These are phyloP conservation scores for Pseudomyrmex dendroicus DNA, from an alignment of 1,140 invertebrate genomes.

Conservation along the genomic window DNA sequence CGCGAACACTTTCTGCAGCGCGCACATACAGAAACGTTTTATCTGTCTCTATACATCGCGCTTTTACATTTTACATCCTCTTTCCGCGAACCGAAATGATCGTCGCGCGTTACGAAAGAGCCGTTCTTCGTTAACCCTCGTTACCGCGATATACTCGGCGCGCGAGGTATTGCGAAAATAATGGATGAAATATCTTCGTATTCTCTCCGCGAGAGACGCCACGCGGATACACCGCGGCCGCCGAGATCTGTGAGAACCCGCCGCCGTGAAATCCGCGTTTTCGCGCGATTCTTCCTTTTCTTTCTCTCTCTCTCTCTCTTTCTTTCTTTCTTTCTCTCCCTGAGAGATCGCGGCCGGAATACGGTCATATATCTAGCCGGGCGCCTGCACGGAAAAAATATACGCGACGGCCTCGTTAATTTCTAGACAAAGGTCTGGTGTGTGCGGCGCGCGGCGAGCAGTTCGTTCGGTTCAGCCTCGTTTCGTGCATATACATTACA, in stretches of 20 bases:
- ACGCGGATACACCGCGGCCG: conserved; percentile 30
- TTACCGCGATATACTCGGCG: not conserved
- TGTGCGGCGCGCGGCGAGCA: not conserved
- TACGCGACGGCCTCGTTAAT: conserved; percentile 50
- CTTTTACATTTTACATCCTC: conserved; percentile 30
- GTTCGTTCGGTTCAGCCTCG: conserved; percentile 29
- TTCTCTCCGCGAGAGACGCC: not conserved
- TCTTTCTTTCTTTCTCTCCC: not conserved
- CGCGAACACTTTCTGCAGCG: conserved; percentile 39
- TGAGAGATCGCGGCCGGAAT: conserved; percentile 36
- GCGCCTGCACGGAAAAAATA: conserved; percentile 47
- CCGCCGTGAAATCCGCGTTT: conserved; percentile 32
- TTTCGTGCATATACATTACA: not conserved
- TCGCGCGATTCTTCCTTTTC: not conserved
- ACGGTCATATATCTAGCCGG: conserved; percentile 34
- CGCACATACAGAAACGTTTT: conserved; percentile 49
- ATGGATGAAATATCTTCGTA: conserved; percentile 16
- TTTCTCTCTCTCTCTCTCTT: too few species aligned
- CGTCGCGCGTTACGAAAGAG: not conserved
- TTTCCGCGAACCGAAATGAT: conserved; percentile 10
- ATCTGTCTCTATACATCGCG: conserved; percentile 47
- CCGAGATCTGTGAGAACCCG: conserved; percentile 5
- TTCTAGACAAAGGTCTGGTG: conserved; percentile 41
- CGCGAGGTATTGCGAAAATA: conserved; percentile 28
- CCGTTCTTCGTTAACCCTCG: conserved; percentile 37